Evolutionary conservation across 2,113 vertebrate genomes (phyloP).

Genomic region (Arenaria interpres): DNA sequence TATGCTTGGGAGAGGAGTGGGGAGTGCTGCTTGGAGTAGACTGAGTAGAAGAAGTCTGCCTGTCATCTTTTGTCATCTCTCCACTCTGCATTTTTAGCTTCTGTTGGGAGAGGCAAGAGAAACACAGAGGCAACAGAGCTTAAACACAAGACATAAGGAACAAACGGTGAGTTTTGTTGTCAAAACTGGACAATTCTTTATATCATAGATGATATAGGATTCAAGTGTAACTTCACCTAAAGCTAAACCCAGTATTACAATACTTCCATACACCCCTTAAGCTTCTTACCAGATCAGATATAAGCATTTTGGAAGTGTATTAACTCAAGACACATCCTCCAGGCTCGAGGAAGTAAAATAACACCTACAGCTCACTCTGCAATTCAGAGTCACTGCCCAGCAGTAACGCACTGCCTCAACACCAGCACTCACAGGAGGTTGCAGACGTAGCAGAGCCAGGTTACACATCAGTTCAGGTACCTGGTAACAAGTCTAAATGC

Average conservation of each 20-base stretch:
- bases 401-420: not conserved
- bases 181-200: not conserved
- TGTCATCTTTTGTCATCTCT: slow-evolving; percentile 86
- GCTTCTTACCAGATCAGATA: not conserved
- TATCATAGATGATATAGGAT: not conserved
- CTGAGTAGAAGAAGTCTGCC: slow-evolving; percentile 84
- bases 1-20: slow-evolving; percentile 85
- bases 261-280: not conserved
- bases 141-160: not conserved
- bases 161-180: not conserved
- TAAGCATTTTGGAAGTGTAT: not conserved
- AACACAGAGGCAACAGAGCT: not conserved
- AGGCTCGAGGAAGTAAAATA: not conserved
- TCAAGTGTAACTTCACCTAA: not conserved
- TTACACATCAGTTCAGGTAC: not conserved
- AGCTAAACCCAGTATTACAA: not conserved
- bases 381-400: not conserved
- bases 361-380: not conserved
- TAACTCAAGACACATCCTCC: not conserved
- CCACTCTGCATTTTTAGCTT: slow-evolving; percentile 91
- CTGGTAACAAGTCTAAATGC: not conserved
- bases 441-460: not conserved
- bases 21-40: slow-evolving; percentile 88
- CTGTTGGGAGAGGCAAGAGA: slow-evolving; percentile 67
- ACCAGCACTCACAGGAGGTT: not conserved